Percentiles rank a stretch among this genome's conserved stretches.
Conservation (phyloP, 2,797 vertebrate species). For the Oreonectes daqikongensis region DNA sequence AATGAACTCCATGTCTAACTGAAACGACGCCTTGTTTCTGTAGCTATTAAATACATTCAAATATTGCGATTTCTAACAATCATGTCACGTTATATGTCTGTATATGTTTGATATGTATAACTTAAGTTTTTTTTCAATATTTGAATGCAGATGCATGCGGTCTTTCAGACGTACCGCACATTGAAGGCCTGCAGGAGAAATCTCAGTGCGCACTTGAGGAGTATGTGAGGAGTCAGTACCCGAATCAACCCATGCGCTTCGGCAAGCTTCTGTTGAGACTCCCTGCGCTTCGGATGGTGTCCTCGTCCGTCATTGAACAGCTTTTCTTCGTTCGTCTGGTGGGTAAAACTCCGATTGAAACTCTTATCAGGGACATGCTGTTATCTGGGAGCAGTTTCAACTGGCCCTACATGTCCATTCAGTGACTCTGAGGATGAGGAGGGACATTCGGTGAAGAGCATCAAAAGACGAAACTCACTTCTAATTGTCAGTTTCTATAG, state of each 20-base stretch:
- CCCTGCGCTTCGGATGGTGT: slow-evolving; percentile 95
- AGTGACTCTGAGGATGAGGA: slow-evolving; percentile 70
- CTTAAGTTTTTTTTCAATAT: slow-evolving; percentile 51
- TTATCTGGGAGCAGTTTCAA: slow-evolving; percentile 98
- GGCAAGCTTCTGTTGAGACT: slow-evolving; percentile 95
- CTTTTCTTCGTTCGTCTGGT: slow-evolving; percentile 99
- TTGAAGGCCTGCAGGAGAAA: slow-evolving; percentile 97
- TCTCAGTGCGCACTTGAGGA: slow-evolving; percentile 97
- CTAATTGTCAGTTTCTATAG: slow-evolving; percentile 21
- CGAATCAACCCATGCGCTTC: slow-evolving; percentile 95
- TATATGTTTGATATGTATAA: background rate
- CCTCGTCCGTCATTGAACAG: slow-evolving; percentile 98
- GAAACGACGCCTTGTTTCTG: too few species aligned
- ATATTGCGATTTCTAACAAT: too few species aligned
- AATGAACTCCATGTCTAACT: too few species aligned
- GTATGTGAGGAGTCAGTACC: slow-evolving; percentile 96
- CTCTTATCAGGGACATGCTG: slow-evolving; percentile 98
- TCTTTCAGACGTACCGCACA: slow-evolving; percentile 92
- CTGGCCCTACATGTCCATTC: slow-evolving; percentile 98
- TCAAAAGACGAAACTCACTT: background rate
- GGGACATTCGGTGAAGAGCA: slow-evolving; percentile 1
- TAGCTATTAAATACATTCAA: too few species aligned
- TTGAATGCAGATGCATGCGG: slow-evolving; percentile 91
- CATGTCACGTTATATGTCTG: too few species aligned
- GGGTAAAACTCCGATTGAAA: slow-evolving; percentile 98